These are phyloP conservation scores for Ophion slaviceki DNA, from an alignment of 2,888 invertebrate genomes.

Conservation along the genomic window DNA sequence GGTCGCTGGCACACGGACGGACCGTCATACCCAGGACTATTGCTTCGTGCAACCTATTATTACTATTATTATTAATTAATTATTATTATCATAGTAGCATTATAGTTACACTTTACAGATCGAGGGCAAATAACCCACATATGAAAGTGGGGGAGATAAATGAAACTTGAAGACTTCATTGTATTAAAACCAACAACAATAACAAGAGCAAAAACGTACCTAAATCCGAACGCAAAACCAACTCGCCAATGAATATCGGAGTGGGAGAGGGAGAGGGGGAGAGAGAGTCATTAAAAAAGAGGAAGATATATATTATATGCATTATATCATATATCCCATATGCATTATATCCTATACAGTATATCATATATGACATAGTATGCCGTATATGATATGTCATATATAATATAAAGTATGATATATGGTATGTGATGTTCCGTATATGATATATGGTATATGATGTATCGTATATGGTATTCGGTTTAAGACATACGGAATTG, in stretches of 20 bases:
- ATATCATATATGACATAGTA: no score
- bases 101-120: constrained; percentile 82
- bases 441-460: no score
- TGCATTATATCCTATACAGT: no score
- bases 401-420: no score
- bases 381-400: no score
- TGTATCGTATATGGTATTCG: no score
- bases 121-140: constrained; percentile 75
- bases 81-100: constrained; percentile 77
- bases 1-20: constrained; percentile 67
- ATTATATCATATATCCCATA: no score
- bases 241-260: constrained; percentile 54
- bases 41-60: constrained; percentile 80
- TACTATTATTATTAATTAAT: constrained; percentile 73
- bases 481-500: no score
- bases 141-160: constrained; percentile 70
- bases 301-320: no score
- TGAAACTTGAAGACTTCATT: constrained; percentile 77
- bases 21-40: constrained; percentile 79
- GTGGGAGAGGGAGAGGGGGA: constrained; percentile 40
- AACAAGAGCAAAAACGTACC: constrained; percentile 67
- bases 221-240: constrained; percentile 73
- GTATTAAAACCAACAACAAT: constrained; percentile 70
- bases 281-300: constrained; percentile 34
- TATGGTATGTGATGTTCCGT: no score